These are phyloP conservation scores for Acanthopagrus latus DNA, from an alignment of 2,797 vertebrate species.

Conservation along the genomic window DNA sequence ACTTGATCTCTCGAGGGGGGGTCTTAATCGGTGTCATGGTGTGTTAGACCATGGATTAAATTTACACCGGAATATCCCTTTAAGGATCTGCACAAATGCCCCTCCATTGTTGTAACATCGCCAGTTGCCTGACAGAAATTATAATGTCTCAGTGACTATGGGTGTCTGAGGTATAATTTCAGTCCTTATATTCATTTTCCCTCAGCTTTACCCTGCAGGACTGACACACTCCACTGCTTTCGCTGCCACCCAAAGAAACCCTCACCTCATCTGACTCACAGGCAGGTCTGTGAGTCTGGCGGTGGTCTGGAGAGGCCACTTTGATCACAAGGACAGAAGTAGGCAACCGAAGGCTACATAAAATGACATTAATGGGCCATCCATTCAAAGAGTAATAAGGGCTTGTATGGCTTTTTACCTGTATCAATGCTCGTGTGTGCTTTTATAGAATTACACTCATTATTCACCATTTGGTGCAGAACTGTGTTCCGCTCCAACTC, in stretches of 20 bases:
- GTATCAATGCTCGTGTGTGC: constrained; percentile 59
- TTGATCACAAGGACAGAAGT: constrained; percentile 12
- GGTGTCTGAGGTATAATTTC: not conserved
- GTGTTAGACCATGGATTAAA: no score
- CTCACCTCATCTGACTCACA: constrained; percentile 9
- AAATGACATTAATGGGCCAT: constrained; percentile 43
- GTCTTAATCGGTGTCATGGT: no score
- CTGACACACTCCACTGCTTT: not conserved
- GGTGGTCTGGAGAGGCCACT: constrained; percentile 38
- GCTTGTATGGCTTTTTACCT: constrained; percentile 59
- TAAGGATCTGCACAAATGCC: not conserved
- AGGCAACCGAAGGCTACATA: constrained; percentile 42
- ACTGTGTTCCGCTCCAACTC: constrained; percentile 59
- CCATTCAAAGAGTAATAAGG: constrained; percentile 54
- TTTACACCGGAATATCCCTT: no score
- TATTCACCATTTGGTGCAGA: constrained; percentile 70
- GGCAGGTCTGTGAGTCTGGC: constrained; percentile 7
- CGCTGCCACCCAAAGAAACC: not conserved
- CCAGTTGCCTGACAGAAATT: constrained; percentile 7
- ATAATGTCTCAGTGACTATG: not conserved
- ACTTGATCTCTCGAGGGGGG: no score
- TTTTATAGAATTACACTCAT: constrained; percentile 70
- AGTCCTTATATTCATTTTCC: constrained; percentile 21
- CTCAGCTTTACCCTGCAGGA: constrained; percentile 1
- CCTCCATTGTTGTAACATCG: not conserved